Conservation (phyloP, 2,888 invertebrate species). For the Villa cingulata region DNA sequence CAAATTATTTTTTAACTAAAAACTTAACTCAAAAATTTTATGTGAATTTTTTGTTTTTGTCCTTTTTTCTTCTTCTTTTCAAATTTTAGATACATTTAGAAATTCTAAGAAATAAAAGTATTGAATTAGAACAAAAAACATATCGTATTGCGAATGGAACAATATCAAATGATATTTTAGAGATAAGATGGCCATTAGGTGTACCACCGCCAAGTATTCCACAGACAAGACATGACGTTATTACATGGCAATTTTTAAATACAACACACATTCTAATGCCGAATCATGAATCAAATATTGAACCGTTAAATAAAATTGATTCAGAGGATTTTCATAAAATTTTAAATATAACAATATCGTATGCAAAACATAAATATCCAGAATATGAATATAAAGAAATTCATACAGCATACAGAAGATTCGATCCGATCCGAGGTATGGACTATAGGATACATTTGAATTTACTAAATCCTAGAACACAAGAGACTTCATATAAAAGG, state of each 20-base stretch:
- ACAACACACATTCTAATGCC: slow-evolving; percentile 67
- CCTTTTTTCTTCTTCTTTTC: slow-evolving; percentile 6
- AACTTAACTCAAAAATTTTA: background rate
- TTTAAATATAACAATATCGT: slow-evolving; percentile 39
- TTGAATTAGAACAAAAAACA: slow-evolving; percentile 29
- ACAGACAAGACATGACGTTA: slow-evolving; percentile 63
- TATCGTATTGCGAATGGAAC: slow-evolving; percentile 37
- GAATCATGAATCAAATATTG: slow-evolving; percentile 61
- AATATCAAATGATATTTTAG: slow-evolving; percentile 40
- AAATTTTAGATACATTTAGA: slow-evolving; percentile 39
- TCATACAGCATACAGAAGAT: slow-evolving; percentile 59
- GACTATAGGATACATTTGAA: slow-evolving; percentile 68
- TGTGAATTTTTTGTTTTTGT: slow-evolving; percentile 1
- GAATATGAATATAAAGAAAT: slow-evolving; percentile 42
- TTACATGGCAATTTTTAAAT: slow-evolving; percentile 80
- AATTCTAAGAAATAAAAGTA: slow-evolving; percentile 28
- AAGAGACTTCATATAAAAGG: slow-evolving; percentile 41
- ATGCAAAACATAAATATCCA: slow-evolving; percentile 40
- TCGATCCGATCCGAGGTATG: slow-evolving; percentile 73
- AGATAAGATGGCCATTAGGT: slow-evolving; percentile 61
- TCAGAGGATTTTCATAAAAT: slow-evolving; percentile 51
- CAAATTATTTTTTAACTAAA: background rate
- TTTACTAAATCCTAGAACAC: slow-evolving; percentile 39
- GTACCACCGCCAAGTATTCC: slow-evolving; percentile 52
- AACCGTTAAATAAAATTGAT: slow-evolving; percentile 49